Evolutionary conservation across 2,113 vertebrate genomes (phyloP).

Genomic region (Oryzias woworae): DNA sequence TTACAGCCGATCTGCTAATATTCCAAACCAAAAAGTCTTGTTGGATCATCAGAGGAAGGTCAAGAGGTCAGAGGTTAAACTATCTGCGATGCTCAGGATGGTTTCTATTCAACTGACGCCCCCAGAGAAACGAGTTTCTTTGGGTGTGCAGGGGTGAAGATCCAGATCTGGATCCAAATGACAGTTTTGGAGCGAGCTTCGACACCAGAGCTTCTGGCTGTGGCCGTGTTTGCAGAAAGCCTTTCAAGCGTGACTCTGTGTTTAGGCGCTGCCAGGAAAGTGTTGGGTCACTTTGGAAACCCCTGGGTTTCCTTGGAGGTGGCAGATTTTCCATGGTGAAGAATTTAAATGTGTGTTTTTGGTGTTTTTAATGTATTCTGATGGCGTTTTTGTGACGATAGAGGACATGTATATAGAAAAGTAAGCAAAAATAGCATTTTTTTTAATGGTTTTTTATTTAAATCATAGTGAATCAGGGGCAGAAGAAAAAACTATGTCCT

Average conservation of each 20-base stretch:
- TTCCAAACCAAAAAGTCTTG: neutral
- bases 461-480: too few species aligned
- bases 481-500: too few species aligned
- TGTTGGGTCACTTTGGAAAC: neutral
- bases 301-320: neutral
- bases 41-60: constrained; percentile 8
- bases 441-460: too few species aligned
- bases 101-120: neutral
- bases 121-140: neutral
- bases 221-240: constrained; percentile 7
- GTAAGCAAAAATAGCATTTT: too few species aligned
- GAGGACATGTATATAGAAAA: too few species aligned
- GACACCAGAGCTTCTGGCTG: constrained; percentile 1
- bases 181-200: constrained; percentile 22
- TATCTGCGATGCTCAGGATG: neutral
- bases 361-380: too few species aligned
- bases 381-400: too few species aligned
- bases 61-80: constrained; percentile 17
- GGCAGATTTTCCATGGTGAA: neutral
- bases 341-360: neutral
- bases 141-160: constrained; percentile 10
- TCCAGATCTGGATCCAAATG: constrained; percentile 21
- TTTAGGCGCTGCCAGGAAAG: constrained; percentile 5
- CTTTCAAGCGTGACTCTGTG: neutral
- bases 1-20: too few species aligned